A percentile compares a stretch with the other conserved stretches of the same genome.
Conservation (phyloP, 2,113 vertebrate genomes). For the Rhadina sibilatrix region DNA sequence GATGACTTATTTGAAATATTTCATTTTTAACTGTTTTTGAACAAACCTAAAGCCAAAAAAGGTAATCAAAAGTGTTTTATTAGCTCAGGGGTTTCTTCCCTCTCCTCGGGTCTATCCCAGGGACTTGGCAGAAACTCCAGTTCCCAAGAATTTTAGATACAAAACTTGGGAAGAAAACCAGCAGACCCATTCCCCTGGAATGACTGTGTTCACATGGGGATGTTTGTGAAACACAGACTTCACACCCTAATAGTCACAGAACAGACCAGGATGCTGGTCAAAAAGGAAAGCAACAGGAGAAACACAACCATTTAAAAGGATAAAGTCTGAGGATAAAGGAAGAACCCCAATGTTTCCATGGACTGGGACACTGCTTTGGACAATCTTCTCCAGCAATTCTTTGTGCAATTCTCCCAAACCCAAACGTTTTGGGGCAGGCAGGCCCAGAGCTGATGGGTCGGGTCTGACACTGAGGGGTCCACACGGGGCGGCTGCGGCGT, state of each 20-base stretch:
- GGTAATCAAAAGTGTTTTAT: neutral
- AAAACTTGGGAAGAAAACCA: neutral
- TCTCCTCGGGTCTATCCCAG: neutral
- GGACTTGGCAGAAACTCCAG: neutral
- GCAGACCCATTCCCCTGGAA: neutral
- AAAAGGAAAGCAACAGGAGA: neutral
- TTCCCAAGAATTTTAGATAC: neutral
- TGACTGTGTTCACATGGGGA: rapidly evolving
- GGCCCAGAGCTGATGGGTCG: rapidly evolving
- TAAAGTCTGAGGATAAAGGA: neutral
- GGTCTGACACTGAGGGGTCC: rapidly evolving
- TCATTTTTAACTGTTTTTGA: neutral
- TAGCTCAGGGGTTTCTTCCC: neutral
- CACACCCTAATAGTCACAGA: neutral
- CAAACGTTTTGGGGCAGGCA: rapidly evolving
- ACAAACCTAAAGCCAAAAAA: neutral
- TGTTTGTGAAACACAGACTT: neutral
- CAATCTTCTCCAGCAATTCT: neutral
- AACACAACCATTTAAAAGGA: neutral
- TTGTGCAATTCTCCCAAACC: rapidly evolving
- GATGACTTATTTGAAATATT: neutral
- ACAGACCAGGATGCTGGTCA: rapidly evolving
- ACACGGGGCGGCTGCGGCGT: rapidly evolving
- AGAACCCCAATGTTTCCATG: rapidly evolving
- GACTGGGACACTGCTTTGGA: too few relatives aligned